Percentiles rank a stretch among this genome's conserved stretches.
phyloP scores from a whole-genome alignment of 2,113 vertebrate genomes.

The Catharus fuscescens region DNA sequence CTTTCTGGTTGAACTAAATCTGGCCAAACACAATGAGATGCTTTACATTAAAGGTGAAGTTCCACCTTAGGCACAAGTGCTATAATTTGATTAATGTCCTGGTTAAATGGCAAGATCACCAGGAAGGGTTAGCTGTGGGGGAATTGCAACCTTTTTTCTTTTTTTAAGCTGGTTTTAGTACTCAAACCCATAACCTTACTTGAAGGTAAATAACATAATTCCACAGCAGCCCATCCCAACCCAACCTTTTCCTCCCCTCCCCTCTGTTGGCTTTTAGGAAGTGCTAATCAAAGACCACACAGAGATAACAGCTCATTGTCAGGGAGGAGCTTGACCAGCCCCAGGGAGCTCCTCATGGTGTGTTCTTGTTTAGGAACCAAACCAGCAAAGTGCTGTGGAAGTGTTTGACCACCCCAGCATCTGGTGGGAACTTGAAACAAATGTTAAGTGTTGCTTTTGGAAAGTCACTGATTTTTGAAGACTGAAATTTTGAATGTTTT shows the following conservation, averaged over 20 bases:
- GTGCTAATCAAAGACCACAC: constrained; percentile 39
- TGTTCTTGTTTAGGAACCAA: background rate
- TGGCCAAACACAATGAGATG: background rate
- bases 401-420: background rate
- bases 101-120: background rate
- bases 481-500: background rate
- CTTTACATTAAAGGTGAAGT: background rate
- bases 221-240: constrained; percentile 8
- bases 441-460: background rate
- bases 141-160: background rate
- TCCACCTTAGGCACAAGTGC: background rate
- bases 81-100: background rate
- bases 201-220: background rate
- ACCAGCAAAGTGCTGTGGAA: background rate
- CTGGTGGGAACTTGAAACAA: background rate
- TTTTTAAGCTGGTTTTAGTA: background rate
- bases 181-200: background rate
- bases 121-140: background rate
- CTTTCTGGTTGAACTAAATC: background rate
- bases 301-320: background rate
- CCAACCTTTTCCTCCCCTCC: background rate
- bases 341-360: background rate
- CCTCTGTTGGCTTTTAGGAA: background rate
- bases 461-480: background rate
- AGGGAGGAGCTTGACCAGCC: background rate